Evolutionary conservation across 2,113 vertebrate species (phyloP).

Genomic region (Tychaedon coryphoeus): DNA sequence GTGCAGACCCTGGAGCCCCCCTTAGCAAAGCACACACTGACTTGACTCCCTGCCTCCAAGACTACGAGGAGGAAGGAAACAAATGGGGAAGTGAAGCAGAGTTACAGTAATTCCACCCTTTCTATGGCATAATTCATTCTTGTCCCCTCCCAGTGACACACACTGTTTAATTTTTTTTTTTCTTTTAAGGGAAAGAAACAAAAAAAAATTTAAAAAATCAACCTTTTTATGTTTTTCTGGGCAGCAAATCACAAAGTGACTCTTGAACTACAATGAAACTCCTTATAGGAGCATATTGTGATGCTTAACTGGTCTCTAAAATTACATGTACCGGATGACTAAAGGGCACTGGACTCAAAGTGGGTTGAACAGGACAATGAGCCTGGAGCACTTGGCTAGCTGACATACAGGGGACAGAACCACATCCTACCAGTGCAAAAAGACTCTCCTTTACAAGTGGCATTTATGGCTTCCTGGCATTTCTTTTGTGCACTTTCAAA

Average conservation of each 20-base stretch:
- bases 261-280: background rate
- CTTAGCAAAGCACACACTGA: background rate
- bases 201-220: background rate
- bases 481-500: conserved; percentile 83
- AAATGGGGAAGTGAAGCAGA: background rate
- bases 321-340: background rate
- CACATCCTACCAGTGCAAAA: conserved; percentile 85
- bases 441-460: conserved; percentile 92
- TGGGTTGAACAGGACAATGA: background rate
- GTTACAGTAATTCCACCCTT: background rate
- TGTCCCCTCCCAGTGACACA: background rate
- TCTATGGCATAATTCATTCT: background rate
- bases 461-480: conserved; percentile 94
- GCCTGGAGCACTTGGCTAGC: background rate
- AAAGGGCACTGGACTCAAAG: background rate
- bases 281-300: background rate
- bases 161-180: background rate
- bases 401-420: background rate
- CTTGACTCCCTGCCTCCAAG: background rate
- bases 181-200: background rate
- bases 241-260: background rate
- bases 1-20: background rate
- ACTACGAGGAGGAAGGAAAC: background rate
- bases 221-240: background rate
- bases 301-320: background rate